Base-by-base conservation (phyloP, 2,113 vertebrate species). In the Pitta sordida region DNA sequence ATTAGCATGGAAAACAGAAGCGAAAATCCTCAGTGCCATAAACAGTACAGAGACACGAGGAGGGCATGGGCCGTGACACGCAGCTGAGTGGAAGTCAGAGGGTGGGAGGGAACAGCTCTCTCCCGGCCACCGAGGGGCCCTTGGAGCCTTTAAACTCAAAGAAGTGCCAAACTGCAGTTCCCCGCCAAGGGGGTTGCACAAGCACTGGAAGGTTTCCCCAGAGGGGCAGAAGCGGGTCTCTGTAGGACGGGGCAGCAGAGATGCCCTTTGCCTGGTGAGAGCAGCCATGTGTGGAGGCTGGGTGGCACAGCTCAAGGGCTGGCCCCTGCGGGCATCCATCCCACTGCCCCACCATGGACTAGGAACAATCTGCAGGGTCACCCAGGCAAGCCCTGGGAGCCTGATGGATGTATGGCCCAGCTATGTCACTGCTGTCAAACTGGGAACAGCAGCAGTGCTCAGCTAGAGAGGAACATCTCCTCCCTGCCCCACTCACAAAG, bases 11-110 rank as follows among this genome's bases (percentile, higher is more conserved):
- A n/a, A 62, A 62, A 36, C 27, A 48, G 58, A 83, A 67, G 15
- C 7, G n/a, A 29, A 21, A 52, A 43, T 29, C 17, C 18, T 58
- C 3, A 1, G 37, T 15, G 30, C 27, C 29, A 48, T 20, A 30
- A 48, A 27, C 8, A 9, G 26, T 51, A 10, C 16, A 34, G 17
- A 15, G 46, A 11, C 17, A 7, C 0, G 2, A 75, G 36, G 27
- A 37, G 51, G 26, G n/a, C 0, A 0, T 5, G 7, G 36, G 65
- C 70, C 0, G 0, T n/a, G 44, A 37, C 59, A 39, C 3, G 2
- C 29, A 19, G 44, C 5, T 1, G 6, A 46, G 16, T 48, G 26
- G 4, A n/a, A 69, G 32, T 17, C 15, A 0, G 1, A 39, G 27
- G 15, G 5, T 24, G 48, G 4, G 24, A 70, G 76, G n/a, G 75